Evolutionary conservation across 2,113 vertebrate genomes (phyloP).

Genomic region (Pseudopodoces humilis): DNA sequence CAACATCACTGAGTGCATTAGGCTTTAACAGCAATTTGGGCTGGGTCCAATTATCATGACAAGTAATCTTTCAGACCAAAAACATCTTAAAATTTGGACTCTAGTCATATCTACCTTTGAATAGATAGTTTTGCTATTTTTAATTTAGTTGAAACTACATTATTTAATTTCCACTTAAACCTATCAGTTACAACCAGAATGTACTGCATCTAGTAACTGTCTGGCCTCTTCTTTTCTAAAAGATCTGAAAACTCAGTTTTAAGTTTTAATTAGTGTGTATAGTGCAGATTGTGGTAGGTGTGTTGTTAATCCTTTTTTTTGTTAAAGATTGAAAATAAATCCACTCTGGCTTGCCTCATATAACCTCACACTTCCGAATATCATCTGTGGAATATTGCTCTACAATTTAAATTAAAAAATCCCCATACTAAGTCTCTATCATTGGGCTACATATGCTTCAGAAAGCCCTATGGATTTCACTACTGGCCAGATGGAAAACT

Average conservation of each 20-base stretch:
- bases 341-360: background rate
- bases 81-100: background rate
- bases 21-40: background rate
- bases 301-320: background rate
- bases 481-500: slow-evolving; percentile 27
- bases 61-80: background rate
- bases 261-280: background rate
- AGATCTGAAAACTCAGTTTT: background rate
- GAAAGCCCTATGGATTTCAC: background rate
- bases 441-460: background rate
- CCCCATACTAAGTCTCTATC: background rate
- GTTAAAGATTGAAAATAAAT: background rate
- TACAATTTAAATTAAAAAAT: background rate
- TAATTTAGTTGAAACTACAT: background rate
- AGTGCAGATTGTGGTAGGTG: background rate
- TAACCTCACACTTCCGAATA: background rate
- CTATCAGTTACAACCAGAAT: background rate
- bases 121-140: background rate
- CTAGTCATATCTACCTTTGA: background rate
- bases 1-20: background rate
- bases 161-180: background rate
- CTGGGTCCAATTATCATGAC: background rate
- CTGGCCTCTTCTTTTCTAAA: background rate
- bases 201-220: background rate
- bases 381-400: background rate